A percentile compares a stretch with the other conserved stretches of the same genome.
Conservation (phyloP, 2,888 invertebrate species). For the Luperina testacea region DNA sequence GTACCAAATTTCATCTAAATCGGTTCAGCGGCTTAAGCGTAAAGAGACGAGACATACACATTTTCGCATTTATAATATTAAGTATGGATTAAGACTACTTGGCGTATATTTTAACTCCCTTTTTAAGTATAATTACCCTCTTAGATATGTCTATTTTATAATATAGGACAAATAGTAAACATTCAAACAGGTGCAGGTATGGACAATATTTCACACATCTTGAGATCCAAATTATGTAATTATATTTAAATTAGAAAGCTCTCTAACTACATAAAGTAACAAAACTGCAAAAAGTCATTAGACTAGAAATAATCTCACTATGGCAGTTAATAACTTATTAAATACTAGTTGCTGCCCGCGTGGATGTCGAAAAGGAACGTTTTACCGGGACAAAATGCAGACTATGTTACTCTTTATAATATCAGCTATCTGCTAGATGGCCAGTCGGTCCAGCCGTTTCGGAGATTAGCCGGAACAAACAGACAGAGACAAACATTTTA, state of each 20-base stretch:
- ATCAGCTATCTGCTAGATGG: too few species aligned
- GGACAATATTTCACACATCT: neutral
- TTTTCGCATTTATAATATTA: too few species aligned
- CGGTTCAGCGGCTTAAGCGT: too few species aligned
- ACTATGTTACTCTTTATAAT: too few species aligned
- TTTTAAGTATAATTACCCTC: neutral
- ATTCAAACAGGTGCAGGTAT: neutral
- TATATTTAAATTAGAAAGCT: slow-evolving; percentile 24
- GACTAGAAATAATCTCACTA: neutral
- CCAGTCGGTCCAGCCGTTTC: too few species aligned
- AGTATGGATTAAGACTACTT: neutral
- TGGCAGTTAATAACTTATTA: neutral
- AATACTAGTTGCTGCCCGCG: neutral
- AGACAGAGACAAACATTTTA: too few species aligned
- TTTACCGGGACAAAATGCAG: too few species aligned
- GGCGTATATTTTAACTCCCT: neutral
- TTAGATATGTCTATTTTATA: neutral
- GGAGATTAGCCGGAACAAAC: too few species aligned
- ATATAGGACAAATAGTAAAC: neutral
- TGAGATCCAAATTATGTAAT: neutral
- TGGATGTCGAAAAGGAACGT: too few species aligned
- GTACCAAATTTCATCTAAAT: too few species aligned
- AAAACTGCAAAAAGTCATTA: neutral
- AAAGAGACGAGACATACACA: too few species aligned
- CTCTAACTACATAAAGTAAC: neutral